Evolutionary conservation across 2,113 vertebrate species (phyloP).

Genomic region (Tupaia chinensis): DNA sequence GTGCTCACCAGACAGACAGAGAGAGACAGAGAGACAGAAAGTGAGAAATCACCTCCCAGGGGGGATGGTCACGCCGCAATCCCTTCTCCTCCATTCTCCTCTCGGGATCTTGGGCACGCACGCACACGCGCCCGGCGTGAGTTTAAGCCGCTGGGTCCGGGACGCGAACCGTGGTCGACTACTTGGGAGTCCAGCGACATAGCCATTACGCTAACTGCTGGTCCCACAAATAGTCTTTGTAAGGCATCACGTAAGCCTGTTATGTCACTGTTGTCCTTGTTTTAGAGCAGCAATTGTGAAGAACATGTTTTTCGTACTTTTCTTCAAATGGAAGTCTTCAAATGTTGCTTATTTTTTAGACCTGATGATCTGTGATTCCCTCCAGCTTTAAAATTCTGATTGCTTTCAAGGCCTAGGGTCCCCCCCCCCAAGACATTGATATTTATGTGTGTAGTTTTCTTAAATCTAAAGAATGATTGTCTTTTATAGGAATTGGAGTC

Average conservation of each 20-base stretch:
- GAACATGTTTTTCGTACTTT: not conserved
- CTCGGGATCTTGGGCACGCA: too few relatives aligned
- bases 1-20: too few relatives aligned
- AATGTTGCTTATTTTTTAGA: constrained; percentile 28
- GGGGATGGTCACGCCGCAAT: too few relatives aligned
- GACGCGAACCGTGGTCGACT: too few relatives aligned
- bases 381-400: constrained; percentile 23
- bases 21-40: too few relatives aligned
- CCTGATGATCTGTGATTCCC: not conserved
- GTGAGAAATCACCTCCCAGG: too few relatives aligned
- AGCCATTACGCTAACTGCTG: too few relatives aligned
- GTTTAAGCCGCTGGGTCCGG: too few relatives aligned
- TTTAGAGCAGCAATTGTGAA: not conserved
- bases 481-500: not conserved
- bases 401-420: not conserved
- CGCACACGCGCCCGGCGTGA: too few relatives aligned
- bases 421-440: not conserved
- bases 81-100: too few relatives aligned
- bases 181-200: too few relatives aligned
- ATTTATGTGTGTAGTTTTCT: not conserved
- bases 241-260: not conserved
- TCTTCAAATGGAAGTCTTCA: not conserved
- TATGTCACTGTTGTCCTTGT: not conserved
- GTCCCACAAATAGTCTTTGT: too few relatives aligned
- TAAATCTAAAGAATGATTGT: not conserved